These are phyloP conservation scores for Echeneis naucrates DNA, from an alignment of 2,797 vertebrate genomes.

Conservation along the genomic window DNA sequence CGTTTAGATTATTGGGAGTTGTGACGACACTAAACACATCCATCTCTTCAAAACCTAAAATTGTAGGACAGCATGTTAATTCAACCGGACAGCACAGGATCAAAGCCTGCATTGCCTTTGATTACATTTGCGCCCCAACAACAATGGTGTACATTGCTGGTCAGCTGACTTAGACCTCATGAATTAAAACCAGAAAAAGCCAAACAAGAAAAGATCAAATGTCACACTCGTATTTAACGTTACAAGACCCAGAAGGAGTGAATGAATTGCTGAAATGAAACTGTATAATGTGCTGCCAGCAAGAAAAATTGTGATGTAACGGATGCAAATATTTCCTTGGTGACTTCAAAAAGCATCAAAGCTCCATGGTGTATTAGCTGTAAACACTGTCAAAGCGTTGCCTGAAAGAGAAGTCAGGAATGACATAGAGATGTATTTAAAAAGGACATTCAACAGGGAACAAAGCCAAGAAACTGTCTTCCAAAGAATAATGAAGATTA, in stretches of 20 bases:
- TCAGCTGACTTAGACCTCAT: slow-evolving; percentile 24
- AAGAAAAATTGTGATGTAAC: slow-evolving; percentile 55
- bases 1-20: slow-evolving; percentile 54
- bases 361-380: slow-evolving; percentile 47
- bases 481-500: slow-evolving; percentile 43
- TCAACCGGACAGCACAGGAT: slow-evolving; percentile 43
- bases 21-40: slow-evolving; percentile 44
- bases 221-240: slow-evolving; percentile 30
- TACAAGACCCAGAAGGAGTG: slow-evolving; percentile 14
- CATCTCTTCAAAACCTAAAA: slow-evolving; percentile 22
- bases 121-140: slow-evolving; percentile 40
- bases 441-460: slow-evolving; percentile 42
- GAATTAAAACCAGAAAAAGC: slow-evolving; percentile 33
- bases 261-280: slow-evolving; percentile 43
- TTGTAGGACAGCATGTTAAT: slow-evolving; percentile 38
- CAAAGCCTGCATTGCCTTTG: slow-evolving; percentile 47
- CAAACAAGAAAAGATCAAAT: slow-evolving; percentile 24
- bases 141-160: neutral
- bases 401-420: slow-evolving; percentile 10
- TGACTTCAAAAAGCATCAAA: slow-evolving; percentile 66
- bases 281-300: slow-evolving; percentile 47
- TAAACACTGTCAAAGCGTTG: slow-evolving; percentile 47
- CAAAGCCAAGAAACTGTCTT: slow-evolving; percentile 55
- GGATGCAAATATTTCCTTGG: slow-evolving; percentile 52
- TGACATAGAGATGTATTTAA: slow-evolving; percentile 43